Conservation (phyloP, 2,797 vertebrate genomes). For the Sebastes dallii region DNA sequence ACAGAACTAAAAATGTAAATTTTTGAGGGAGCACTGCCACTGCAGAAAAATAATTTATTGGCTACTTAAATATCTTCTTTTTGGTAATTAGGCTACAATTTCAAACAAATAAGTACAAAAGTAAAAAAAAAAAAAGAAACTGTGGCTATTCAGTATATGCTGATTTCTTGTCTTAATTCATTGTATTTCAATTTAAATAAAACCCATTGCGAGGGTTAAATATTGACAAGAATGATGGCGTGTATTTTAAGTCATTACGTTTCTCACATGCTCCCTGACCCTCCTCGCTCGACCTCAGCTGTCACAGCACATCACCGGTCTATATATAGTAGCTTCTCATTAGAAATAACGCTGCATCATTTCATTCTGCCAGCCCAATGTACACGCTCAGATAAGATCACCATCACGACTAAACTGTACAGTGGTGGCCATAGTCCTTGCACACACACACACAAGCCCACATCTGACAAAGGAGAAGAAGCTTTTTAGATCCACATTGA, state of each 20-base stretch:
- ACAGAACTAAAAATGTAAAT: not conserved
- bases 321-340: slow-evolving; percentile 50
- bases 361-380: slow-evolving; percentile 22
- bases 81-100: not conserved
- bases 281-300: slow-evolving; percentile 5
- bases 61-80: too few relatives aligned
- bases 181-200: not conserved
- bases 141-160: too few relatives aligned
- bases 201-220: not conserved
- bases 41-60: not conserved
- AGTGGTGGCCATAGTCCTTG: not conserved
- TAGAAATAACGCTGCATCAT: slow-evolving; percentile 36
- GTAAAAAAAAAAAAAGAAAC: not conserved
- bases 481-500: slow-evolving; percentile 38
- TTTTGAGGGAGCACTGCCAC: too few relatives aligned
- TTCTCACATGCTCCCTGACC: slow-evolving; percentile 23
- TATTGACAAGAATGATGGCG: not conserved
- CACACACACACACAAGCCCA: not conserved
- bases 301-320: slow-evolving; percentile 47
- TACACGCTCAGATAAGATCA: slow-evolving; percentile 42
- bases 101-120: not conserved
- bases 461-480: slow-evolving; percentile 8
- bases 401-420: slow-evolving; percentile 18
- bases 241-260: slow-evolving; percentile 4
- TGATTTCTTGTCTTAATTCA: not conserved